Base-by-base conservation (phyloP, 2,888 invertebrate species). In the Folsomia manolachei region DNA sequence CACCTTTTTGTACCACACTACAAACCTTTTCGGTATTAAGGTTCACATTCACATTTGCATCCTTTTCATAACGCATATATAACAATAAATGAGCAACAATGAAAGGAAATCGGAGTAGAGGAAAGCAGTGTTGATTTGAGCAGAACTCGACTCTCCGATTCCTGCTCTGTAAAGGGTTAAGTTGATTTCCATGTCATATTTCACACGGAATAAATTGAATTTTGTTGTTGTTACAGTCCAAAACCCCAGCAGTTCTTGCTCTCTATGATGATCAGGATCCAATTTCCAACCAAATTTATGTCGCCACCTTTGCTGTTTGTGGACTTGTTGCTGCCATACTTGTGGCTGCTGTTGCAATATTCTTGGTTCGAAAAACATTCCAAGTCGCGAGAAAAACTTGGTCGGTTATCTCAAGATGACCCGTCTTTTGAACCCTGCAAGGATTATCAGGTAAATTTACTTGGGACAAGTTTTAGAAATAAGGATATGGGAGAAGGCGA, bases 331-430 rank as follows among this genome's bases (percentile, higher is more conserved):
- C 87, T 0, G 90, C 90, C 0, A 85, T 89, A 72, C 86, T 90
- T 2, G 82, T 86, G 4, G 85, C 85, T 53, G 88, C 90, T 1
- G 86, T 88, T 0, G 87, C 90, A 1, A 83, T 91, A 71, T 86
- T 90, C 72, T 85, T 95, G 66, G 88, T 94, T 70, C 88, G 90
- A 77, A 88, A n/a, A 90, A 1, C 92, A 95, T 81, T 89, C 91
- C 71, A 89, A 88, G 76, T 88, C 90, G 21, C 89, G 90, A 78
- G 90, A 92, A 79, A 96, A 96, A 83, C 85, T 95, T 79, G 90
- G 90, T 70, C 91, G 91, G n/a, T 84, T 95, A 2, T 82, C 84
- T 1, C 85, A 87, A 63, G 87, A 87, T 0, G 95, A 94, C 80
- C 90, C 92, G 9, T 75, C 73, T 1, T 75, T 77, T 19, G 91